These are phyloP conservation scores for Brachionichthys hirsutus DNA, from an alignment of 2,113 vertebrate species.

Conservation along the genomic window DNA sequence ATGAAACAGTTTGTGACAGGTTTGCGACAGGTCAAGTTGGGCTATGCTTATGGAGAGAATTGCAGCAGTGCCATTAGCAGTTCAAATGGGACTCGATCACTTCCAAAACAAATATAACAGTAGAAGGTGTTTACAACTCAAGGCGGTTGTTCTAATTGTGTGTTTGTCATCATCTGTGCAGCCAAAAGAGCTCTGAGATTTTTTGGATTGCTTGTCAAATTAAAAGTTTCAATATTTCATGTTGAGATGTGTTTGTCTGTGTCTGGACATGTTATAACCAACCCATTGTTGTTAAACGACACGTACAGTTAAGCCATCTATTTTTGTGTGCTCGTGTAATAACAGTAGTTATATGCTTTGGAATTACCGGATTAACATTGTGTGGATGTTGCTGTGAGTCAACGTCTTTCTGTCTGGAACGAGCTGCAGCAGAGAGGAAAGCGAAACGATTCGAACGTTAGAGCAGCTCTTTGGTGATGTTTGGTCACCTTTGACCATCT, in stretches of 20 bases:
- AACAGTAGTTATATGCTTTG: not conserved
- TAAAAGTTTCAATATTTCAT: not conserved
- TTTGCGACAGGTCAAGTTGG: too few relatives aligned
- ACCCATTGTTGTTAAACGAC: not conserved
- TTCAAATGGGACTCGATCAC: too few relatives aligned
- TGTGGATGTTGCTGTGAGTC: conserved; percentile 6
- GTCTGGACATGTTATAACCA: too few relatives aligned
- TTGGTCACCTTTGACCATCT: conserved; percentile 56
- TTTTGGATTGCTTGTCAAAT: not conserved
- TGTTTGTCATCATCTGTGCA: too few relatives aligned
- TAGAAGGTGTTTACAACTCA: too few relatives aligned
- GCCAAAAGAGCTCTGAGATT: too few relatives aligned
- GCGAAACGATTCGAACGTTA: conserved; percentile 27
- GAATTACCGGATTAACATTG: not conserved
- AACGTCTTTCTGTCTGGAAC: not conserved
- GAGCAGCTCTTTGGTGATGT: conserved; percentile 37
- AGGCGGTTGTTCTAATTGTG: too few relatives aligned
- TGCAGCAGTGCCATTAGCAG: too few relatives aligned
- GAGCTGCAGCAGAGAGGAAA: conserved; percentile 15
- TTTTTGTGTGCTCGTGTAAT: conserved; percentile 2
- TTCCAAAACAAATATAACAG: too few relatives aligned
- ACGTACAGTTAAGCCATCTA: not conserved
- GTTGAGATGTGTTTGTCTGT: too few relatives aligned
- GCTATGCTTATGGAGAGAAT: too few relatives aligned
- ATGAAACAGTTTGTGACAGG: too few relatives aligned